phyloP scores from a whole-genome alignment of 1,140 invertebrate genomes.

The Drosophila repleta region DNA sequence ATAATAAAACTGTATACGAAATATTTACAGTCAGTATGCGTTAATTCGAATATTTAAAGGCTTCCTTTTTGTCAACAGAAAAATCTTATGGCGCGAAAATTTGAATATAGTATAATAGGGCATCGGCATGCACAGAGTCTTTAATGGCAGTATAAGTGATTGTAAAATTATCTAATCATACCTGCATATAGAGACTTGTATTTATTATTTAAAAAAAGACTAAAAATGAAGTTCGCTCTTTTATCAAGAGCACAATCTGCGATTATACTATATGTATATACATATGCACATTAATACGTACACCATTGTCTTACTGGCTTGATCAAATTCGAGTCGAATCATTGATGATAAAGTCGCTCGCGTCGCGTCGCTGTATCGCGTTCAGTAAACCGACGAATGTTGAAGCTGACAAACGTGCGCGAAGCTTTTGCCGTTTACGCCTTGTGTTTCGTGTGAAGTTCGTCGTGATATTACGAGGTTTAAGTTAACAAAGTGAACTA shows the following conservation, averaged over 20 bases:
- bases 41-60: no score
- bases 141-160: no score
- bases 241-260: background rate
- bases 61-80: background rate
- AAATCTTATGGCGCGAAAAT: background rate
- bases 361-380: slow-evolving; percentile 36
- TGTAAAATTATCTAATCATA: no score
- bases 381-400: slow-evolving; percentile 74
- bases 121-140: no score
- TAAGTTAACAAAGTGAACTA: background rate
- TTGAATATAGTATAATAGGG: no score
- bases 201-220: background rate
- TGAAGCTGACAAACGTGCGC: slow-evolving; percentile 66
- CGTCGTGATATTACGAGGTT: slow-evolving; percentile 13
- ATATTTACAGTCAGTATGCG: no score
- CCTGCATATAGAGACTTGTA: no score
- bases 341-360: slow-evolving; percentile 51
- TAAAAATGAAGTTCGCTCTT: background rate
- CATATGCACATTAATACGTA: background rate
- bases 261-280: no score
- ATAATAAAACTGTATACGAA: no score
- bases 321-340: slow-evolving; percentile 28
- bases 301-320: slow-evolving; percentile 7
- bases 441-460: slow-evolving; percentile 8
- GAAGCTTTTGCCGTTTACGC: slow-evolving; percentile 29